phyloP scores from a whole-genome alignment of 2,888 invertebrate species.

The Ophonus ardosiacus region DNA sequence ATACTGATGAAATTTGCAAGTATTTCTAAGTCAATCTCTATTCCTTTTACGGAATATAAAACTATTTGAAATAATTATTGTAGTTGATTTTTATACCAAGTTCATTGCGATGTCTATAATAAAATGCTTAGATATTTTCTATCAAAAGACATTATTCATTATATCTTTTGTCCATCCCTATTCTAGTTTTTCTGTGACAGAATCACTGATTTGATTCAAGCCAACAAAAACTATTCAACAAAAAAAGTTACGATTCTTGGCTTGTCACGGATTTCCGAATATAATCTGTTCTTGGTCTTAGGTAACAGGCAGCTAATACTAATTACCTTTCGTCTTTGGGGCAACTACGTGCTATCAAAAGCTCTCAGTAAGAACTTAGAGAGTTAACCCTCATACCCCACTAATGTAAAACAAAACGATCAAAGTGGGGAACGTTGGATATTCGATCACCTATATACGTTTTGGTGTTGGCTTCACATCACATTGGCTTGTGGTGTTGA shows the following conservation, averaged over 20 bases:
- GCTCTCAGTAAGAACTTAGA: background rate
- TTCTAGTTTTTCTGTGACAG: no score
- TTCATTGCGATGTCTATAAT: no score
- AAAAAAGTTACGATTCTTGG: background rate
- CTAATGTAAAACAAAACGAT: slow-evolving; percentile 29
- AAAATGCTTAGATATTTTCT: no score
- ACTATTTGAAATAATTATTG: no score
- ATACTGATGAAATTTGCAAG: no score
- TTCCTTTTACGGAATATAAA: no score
- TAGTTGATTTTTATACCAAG: no score
- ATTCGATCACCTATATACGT: slow-evolving; percentile 17
- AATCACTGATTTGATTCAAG: background rate
- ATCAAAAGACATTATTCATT: no score
- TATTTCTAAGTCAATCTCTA: no score
- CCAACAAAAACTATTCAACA: background rate
- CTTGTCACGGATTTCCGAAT: background rate
- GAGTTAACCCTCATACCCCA: background rate
- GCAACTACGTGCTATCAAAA: background rate
- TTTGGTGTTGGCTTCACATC: slow-evolving; percentile 22
- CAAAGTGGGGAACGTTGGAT: background rate
- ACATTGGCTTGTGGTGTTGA: background rate
- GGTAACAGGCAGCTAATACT: slow-evolving; percentile 1
- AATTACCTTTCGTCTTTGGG: slow-evolving; percentile 22
- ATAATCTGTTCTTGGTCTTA: background rate
- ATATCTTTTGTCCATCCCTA: no score